Evolutionary conservation across 1,140 invertebrate species (phyloP).

Genomic region (Babylonia areolata): DNA sequence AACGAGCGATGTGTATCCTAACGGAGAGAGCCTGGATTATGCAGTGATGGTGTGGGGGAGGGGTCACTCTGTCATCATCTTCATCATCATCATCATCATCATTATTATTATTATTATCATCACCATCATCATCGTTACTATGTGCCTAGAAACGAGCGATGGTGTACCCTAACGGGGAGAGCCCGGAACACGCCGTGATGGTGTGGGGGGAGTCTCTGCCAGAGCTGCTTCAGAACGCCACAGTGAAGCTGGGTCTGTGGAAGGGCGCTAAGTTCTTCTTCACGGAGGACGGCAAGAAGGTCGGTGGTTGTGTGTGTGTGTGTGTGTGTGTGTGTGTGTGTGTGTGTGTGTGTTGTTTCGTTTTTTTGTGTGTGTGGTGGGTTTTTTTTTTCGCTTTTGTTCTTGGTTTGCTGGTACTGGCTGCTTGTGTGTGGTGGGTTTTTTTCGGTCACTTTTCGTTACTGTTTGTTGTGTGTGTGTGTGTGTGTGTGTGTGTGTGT

Average conservation of each 20-base stretch:
- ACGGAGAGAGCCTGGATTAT: slow-evolving; percentile 38
- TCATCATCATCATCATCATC: no score
- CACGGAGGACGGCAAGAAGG: slow-evolving; percentile 42
- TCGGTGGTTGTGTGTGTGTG: not conserved
- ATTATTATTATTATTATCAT: no score
- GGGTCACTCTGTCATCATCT: no score
- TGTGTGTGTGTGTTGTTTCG: not conserved
- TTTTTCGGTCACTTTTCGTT: no score
- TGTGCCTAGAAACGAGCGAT: slow-evolving; percentile 74
- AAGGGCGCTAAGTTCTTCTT: slow-evolving; percentile 70
- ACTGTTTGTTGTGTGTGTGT: no score
- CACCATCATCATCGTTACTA: no score
- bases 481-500: no score
- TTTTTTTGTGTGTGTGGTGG: no score
- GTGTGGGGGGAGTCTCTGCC: slow-evolving; percentile 72
- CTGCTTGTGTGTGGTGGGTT: no score
- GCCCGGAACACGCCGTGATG: slow-evolving; percentile 64
- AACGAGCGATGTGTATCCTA: slow-evolving; percentile 69
- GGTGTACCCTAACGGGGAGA: slow-evolving; percentile 74
- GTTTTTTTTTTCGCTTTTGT: no score
- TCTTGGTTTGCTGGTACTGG: no score
- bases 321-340: not conserved
- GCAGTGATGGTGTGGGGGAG: not conserved
- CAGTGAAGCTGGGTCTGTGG: slow-evolving; percentile 69
- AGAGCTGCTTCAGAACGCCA: slow-evolving; percentile 70